A percentile compares a stretch with the other conserved stretches of the same genome.
phyloP scores from a whole-genome alignment of 2,888 invertebrate species.

The Amphipyra tragopoginis region DNA sequence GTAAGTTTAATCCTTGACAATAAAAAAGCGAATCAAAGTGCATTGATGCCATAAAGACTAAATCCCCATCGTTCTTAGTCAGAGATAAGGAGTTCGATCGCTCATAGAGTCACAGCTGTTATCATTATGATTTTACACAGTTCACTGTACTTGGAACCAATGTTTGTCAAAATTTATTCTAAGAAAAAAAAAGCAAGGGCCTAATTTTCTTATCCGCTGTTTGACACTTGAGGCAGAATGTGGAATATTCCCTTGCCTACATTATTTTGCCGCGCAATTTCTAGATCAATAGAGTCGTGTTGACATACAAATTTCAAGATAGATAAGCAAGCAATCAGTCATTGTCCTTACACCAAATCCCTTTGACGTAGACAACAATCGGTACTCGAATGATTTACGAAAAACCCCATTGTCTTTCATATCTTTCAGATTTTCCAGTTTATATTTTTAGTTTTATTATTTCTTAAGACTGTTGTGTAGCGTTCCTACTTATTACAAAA shows the following conservation, averaged over 20 bases:
- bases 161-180: not conserved
- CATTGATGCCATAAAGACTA: constrained; percentile 21
- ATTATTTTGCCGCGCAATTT: not conserved
- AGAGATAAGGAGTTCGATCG: constrained; percentile 8
- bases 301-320: not conserved
- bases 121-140: constrained; percentile 1
- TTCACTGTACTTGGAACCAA: constrained; percentile 8
- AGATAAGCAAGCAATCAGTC: constrained; percentile 13
- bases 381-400: no score
- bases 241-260: not conserved
- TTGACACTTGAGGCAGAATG: constrained; percentile 1
- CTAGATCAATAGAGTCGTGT: not conserved
- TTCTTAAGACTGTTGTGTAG: not conserved
- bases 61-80: constrained; percentile 1
- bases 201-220: not conserved
- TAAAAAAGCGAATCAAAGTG: constrained; percentile 26
- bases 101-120: not conserved
- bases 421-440: no score
- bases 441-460: no score
- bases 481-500: not conserved
- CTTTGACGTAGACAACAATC: not conserved
- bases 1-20: constrained; percentile 20
- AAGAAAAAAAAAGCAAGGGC: not conserved
- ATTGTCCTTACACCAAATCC: constrained; percentile 13
- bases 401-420: no score